Evolutionary conservation across 2,113 vertebrate genomes (phyloP).

Genomic region (Megalops atlanticus): DNA sequence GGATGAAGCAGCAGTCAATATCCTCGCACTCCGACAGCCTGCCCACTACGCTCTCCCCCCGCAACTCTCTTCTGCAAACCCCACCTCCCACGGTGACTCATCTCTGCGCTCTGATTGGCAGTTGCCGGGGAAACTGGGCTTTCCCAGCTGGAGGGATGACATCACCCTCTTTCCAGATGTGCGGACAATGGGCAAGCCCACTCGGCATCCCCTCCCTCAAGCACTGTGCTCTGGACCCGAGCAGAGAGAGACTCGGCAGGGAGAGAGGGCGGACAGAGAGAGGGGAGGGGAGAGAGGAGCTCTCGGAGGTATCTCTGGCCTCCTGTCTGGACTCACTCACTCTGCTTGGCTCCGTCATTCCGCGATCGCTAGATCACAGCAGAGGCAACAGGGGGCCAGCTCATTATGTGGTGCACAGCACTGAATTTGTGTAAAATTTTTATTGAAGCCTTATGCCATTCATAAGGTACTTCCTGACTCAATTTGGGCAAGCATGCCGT

Average conservation of each 20-base stretch:
- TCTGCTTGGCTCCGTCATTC: too few species aligned
- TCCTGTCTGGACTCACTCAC: too few species aligned
- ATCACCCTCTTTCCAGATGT: constrained; percentile 62
- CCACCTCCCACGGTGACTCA: constrained; percentile 57
- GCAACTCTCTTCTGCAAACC: constrained; percentile 16
- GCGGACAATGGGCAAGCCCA: constrained; percentile 46
- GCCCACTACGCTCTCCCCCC: neutral
- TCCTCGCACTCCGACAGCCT: neutral
- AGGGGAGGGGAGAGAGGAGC: too few species aligned
- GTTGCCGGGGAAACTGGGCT: constrained; percentile 51
- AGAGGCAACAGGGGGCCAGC: too few species aligned
- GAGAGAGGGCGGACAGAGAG: neutral
- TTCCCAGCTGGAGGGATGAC: constrained; percentile 60
- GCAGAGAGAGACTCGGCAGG: constrained; percentile 36
- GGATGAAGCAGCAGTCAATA: too few species aligned
- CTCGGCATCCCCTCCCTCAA: constrained; percentile 39
- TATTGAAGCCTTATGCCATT: too few species aligned
- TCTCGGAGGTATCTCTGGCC: too few species aligned
- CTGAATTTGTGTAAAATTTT: too few species aligned
- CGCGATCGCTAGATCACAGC: too few species aligned
- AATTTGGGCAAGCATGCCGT: too few species aligned
- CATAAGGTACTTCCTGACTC: too few species aligned
- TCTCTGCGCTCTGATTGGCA: constrained; percentile 33
- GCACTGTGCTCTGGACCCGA: constrained; percentile 31
- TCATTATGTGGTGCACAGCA: too few species aligned